phyloP scores from a whole-genome alignment of 1,140 invertebrate species.

The Zaprionus gabonicus region DNA sequence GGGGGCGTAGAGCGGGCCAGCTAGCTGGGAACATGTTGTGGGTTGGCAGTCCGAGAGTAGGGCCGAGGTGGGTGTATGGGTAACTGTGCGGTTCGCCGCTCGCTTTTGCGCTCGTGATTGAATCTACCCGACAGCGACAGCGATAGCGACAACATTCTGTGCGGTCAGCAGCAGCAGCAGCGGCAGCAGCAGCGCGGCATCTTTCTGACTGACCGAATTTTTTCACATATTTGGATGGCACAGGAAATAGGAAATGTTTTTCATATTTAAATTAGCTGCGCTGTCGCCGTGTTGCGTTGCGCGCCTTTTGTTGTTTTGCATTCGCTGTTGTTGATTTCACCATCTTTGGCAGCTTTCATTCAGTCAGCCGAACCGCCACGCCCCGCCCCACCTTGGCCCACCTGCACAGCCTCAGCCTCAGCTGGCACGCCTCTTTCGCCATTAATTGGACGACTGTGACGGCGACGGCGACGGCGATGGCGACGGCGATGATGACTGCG shows the following conservation, averaged over 20 bases:
- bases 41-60: not conserved
- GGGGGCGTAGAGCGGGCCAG: too few species aligned
- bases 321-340: constrained; percentile 24
- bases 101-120: constrained; percentile 36
- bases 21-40: not conserved
- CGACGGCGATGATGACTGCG: constrained; percentile 39
- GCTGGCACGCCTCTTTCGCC: constrained; percentile 6
- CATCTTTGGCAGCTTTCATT: constrained; percentile 46
- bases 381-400: not conserved
- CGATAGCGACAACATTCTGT: not conserved
- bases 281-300: constrained; percentile 1
- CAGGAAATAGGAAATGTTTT: constrained; percentile 82
- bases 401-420: not conserved
- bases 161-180: not conserved
- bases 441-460: constrained; percentile 33
- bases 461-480: constrained; percentile 21
- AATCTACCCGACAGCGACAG: constrained; percentile 28
- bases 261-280: constrained; percentile 76
- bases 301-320: constrained; percentile 33
- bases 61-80: not conserved
- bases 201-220: constrained; percentile 36
- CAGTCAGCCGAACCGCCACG: constrained; percentile 1
- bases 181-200: not conserved
- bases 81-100: not conserved
- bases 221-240: constrained; percentile 41